These are phyloP conservation scores for Campopleginae sp. DNA, from an alignment of 2,888 invertebrate genomes.

Conservation along the genomic window DNA sequence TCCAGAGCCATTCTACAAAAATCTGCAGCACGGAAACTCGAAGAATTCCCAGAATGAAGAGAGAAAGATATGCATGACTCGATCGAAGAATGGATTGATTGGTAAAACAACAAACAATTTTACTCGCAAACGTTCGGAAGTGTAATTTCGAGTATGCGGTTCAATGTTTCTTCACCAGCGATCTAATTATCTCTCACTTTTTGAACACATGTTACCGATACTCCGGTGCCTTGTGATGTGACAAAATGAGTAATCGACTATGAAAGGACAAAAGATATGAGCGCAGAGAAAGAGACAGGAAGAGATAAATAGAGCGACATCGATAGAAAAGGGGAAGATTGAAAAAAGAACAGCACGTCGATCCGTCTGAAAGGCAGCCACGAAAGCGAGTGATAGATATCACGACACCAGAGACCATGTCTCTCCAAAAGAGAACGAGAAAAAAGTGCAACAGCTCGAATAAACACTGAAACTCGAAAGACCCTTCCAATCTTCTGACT, in stretches of 20 bases:
- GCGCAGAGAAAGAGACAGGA: constrained; percentile 14
- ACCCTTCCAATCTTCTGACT: constrained; percentile 35
- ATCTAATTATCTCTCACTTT: constrained; percentile 45
- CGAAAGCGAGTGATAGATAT: constrained; percentile 60
- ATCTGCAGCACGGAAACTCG: constrained; percentile 27
- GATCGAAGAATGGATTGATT: constrained; percentile 61
- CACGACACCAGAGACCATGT: constrained; percentile 22
- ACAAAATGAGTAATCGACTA: constrained; percentile 58
- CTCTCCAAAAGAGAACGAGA: not conserved
- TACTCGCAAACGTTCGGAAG: constrained; percentile 41
- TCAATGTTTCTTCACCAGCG: constrained; percentile 44
- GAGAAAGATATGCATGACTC: constrained; percentile 41
- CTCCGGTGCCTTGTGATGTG: constrained; percentile 37
- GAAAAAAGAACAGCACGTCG: constrained; percentile 66
- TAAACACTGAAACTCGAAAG: constrained; percentile 35
- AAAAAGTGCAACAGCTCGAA: constrained; percentile 31
- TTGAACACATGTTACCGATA: constrained; percentile 24
- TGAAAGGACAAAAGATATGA: constrained; percentile 41
- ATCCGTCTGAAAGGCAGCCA: constrained; percentile 56
- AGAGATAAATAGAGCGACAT: not conserved
- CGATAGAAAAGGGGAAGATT: not conserved
- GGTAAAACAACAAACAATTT: constrained; percentile 57
- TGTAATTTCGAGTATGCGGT: constrained; percentile 55
- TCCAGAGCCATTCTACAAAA: constrained; percentile 34
- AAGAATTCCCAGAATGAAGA: constrained; percentile 10